phyloP scores from a whole-genome alignment of 1,140 invertebrate genomes.

The Procambarus clarkii region DNA sequence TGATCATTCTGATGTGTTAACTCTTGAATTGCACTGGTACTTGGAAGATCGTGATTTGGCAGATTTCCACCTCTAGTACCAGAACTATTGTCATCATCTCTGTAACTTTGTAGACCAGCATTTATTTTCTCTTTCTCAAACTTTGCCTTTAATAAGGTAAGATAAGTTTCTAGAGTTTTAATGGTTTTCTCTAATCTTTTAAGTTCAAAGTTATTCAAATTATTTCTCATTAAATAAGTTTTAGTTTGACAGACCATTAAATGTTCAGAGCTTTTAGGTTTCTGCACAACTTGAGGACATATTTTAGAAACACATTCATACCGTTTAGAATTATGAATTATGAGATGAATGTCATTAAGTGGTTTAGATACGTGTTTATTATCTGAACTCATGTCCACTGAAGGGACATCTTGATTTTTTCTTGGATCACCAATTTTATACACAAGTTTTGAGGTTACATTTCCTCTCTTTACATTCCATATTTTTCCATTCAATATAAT shows the following conservation, averaged over 20 bases:
- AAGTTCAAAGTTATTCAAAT: background rate
- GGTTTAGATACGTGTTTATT: background rate
- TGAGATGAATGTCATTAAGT: background rate
- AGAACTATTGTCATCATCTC: background rate
- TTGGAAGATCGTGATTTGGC: background rate
- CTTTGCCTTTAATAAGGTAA: background rate
- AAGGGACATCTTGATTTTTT: too few species aligned
- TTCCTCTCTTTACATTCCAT: too few species aligned
- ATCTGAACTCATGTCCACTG: too few species aligned
- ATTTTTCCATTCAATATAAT: too few species aligned
- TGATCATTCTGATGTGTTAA: background rate
- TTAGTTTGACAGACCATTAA: background rate
- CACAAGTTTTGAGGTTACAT: too few species aligned
- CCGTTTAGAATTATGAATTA: background rate
- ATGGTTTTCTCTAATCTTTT: background rate
- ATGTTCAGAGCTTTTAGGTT: background rate
- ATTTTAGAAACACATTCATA: background rate
- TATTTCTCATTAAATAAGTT: background rate
- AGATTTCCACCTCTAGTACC: background rate
- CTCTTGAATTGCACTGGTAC: background rate
- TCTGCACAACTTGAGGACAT: background rate
- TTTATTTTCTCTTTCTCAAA: background rate
- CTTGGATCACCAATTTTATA: too few species aligned
- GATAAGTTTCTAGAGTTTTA: background rate
- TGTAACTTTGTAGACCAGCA: background rate